Base-by-base conservation (phyloP, 2,888 invertebrate species). In the Sesia apiformis region DNA sequence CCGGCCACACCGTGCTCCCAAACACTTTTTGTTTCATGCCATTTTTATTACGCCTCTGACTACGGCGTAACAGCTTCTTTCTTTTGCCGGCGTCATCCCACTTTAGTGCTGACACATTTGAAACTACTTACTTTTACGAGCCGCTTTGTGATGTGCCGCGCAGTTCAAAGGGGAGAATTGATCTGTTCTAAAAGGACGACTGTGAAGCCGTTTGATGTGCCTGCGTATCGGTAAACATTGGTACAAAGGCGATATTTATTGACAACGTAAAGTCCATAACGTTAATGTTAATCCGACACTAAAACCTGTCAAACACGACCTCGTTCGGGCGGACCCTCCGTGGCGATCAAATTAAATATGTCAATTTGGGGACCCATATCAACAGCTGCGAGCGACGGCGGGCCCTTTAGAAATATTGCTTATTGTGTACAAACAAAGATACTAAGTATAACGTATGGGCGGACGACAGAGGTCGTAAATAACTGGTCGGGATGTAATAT, bases 381-480 rank as follows among this genome's bases (percentile, higher is more conserved):
- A 89, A 85, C 87, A 87, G 89, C 88, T 88, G 89, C 85, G 80
- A 79, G 79, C 81, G 87, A 84, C 85, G 85, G 86, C 84, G 81
- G 81, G 78, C 82, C 85, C 86, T 85, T 86, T 87, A 85, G 86
- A 89, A 89, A 89, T 89, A 89, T 89, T 84, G 86, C 88, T 88
- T 87, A 89, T 89, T 88, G 89, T 89, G 89, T 89, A 88, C 88
- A 89, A 89, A 89, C 89, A 89, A 87, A 89, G 89, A 88, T 89
- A 88, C 87, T 86, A 87, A 89, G 88, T 87, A 88, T 89, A 88
- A 89, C 86, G 89, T 88, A 89, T 88, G 89, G 88, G 88, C 87
- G 88, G 87, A 84, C 81, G 89, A 82, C 85, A 75, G 82, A 75
- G 84, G 76, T 81, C 86, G 84, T 89, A 89, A 89, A 89, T 88